Evolutionary conservation across 2,888 invertebrate species (phyloP).

Genomic region (Panopea generosa): DNA sequence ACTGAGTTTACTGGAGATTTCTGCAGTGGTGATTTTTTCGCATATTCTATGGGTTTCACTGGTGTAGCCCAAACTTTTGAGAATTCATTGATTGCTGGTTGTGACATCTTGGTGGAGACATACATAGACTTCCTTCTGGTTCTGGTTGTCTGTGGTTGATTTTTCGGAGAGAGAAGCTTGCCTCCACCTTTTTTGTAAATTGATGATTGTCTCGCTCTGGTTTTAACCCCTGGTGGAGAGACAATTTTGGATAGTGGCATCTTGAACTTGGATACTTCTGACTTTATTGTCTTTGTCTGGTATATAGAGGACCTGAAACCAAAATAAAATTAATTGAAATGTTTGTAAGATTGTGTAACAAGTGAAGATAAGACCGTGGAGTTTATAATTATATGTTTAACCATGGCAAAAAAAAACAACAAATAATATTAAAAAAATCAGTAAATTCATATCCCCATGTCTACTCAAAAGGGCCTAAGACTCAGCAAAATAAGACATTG

Average conservation of each 20-base stretch:
- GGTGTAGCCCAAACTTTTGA: constrained; percentile 62
- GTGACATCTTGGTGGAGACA: constrained; percentile 35
- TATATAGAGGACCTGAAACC: constrained; percentile 66
- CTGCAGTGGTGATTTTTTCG: not conserved
- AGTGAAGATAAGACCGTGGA: too few relatives aligned
- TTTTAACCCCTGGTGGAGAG: constrained; percentile 68
- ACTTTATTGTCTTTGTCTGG: constrained; percentile 36
- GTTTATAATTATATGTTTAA: too few relatives aligned
- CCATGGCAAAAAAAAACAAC: too few relatives aligned
- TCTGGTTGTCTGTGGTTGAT: constrained; percentile 7
- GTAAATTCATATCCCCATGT: too few relatives aligned
- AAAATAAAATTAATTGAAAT: constrained; percentile 9
- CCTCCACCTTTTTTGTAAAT: constrained; percentile 64
- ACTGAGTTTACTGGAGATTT: constrained; percentile 5
- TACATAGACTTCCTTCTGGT: constrained; percentile 52
- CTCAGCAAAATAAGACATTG: too few relatives aligned
- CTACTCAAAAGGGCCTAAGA: too few relatives aligned
- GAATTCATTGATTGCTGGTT: constrained; percentile 32
- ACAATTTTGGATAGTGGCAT: constrained; percentile 41
- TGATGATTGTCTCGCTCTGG: constrained; percentile 66
- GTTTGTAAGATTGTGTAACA: too few relatives aligned
- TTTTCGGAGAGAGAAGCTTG: constrained; percentile 35
- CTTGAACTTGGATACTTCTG: constrained; percentile 46
- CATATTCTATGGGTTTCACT: constrained; percentile 6
- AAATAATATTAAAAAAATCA: too few relatives aligned